Evolutionary conservation across 1,140 invertebrate species (phyloP).

Genomic region (Tachypleus tridentatus): DNA sequence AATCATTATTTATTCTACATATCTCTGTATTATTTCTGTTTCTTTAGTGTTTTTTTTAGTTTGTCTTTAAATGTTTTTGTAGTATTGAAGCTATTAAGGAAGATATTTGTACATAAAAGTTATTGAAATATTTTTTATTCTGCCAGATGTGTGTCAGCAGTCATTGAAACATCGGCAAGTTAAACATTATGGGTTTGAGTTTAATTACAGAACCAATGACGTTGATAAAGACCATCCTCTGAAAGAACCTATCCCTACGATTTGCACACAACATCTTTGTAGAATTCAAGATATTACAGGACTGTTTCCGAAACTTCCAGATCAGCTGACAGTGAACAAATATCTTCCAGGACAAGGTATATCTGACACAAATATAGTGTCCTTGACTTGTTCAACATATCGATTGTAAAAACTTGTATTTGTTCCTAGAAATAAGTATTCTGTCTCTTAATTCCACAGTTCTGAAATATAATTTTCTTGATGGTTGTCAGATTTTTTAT

Average conservation of each 20-base stretch:
- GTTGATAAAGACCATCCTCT: constrained; percentile 60
- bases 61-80: background rate
- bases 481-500: too few species aligned
- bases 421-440: too few species aligned
- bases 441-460: background rate
- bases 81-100: background rate
- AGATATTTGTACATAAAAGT: constrained; percentile 2
- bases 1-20: too few species aligned
- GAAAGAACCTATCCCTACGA: constrained; percentile 48
- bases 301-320: constrained; percentile 41
- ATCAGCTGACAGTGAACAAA: constrained; percentile 87
- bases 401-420: background rate
- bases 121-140: constrained; percentile 1
- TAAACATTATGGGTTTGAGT: constrained; percentile 89
- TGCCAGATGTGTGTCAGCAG: constrained; percentile 4
- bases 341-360: constrained; percentile 83
- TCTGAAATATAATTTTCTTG: too few species aligned
- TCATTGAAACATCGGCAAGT: constrained; percentile 72
- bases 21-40: too few species aligned
- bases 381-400: background rate
- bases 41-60: too few species aligned
- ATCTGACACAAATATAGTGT: constrained; percentile 5
- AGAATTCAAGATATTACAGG: constrained; percentile 36
- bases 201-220: constrained; percentile 78
- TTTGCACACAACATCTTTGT: constrained; percentile 52